Evolutionary conservation across 2,888 invertebrate genomes (phyloP), one percentile per base, ranked within the genome.

Genomic region (Synergus itoensis): DNA sequence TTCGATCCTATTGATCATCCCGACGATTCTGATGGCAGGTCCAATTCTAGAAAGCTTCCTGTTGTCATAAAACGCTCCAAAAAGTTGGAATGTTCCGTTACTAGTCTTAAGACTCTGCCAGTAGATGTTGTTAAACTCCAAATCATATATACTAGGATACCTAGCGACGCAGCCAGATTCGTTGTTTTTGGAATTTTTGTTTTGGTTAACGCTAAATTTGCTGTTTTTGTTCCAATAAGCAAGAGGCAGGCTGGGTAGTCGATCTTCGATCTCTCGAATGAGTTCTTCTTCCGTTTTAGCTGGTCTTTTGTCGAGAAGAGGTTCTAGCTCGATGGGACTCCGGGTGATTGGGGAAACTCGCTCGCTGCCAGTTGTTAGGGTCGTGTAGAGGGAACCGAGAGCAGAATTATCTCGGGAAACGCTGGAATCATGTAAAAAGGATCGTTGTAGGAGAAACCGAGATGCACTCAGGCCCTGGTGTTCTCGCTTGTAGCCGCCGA

Each of bases 101-200:
- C 95, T 94, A 8, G 97, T 95, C 85, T 95, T 94, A 90, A 98
- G 91, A 75, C 96, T 96, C 93, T 98, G 98, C 98, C 98, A 98
- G 92, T 98, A 98, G 78, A 97, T 95, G 91, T 98, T 98, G 93
- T 98, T 98, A 93, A 97, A 98, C 91, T 98, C 97, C 83, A 98
- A 93, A 89, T 98, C 98, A 92, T 96, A 98, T 86, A 98, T 95
- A 80, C 96, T 96, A 0, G 98, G 98, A 91, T 97, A 97, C 85
- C 96, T 95, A 1, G 87, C 87, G 1, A 76, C 36, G 78, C 88
- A 89, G 41, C 79, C 83, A 8, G 62, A 77, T 14, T 18, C 14
- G n/a, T 62, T 41, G 16, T 11, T 41, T 28, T 79, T 79, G 3
- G 40, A 2, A n/a, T 81, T 84, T 16, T n/a, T 45, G 11, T 4